These are phyloP conservation scores for Leptonema lineaticorne DNA, from an alignment of 1,140 invertebrate genomes.

Conservation along the genomic window DNA sequence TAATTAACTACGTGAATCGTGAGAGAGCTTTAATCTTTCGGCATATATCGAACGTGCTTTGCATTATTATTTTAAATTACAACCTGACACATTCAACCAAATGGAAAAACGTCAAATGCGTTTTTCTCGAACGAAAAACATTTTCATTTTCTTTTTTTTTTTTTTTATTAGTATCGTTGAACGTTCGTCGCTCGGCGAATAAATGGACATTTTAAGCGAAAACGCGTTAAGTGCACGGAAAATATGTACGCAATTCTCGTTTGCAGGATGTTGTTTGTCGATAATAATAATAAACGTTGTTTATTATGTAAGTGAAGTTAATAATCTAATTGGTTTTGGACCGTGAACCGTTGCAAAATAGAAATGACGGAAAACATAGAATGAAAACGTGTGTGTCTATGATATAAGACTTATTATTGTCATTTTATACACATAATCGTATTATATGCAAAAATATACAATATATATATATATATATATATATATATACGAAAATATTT, in stretches of 20 bases:
- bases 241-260: background rate
- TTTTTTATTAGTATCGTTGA: too few species aligned
- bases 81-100: background rate
- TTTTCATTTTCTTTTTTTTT: too few species aligned
- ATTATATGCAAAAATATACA: background rate
- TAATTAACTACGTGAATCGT: background rate
- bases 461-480: background rate
- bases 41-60: background rate
- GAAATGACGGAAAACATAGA: background rate
- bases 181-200: too few species aligned
- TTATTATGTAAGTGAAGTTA: background rate
- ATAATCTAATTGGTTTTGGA: slow-evolving; percentile 10
- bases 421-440: too few species aligned
- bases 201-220: too few species aligned
- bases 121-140: too few species aligned
- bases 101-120: slow-evolving; percentile 1
- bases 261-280: background rate
- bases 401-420: too few species aligned
- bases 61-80: slow-evolving; percentile 7
- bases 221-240: too few species aligned
- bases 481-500: background rate
- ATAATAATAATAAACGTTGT: background rate
- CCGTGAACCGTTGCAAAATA: background rate
- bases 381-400: too few species aligned
- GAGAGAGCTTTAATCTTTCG: background rate